These are phyloP conservation scores for Trichacis sp. DNA, from an alignment of 2,888 invertebrate species.

Conservation along the genomic window DNA sequence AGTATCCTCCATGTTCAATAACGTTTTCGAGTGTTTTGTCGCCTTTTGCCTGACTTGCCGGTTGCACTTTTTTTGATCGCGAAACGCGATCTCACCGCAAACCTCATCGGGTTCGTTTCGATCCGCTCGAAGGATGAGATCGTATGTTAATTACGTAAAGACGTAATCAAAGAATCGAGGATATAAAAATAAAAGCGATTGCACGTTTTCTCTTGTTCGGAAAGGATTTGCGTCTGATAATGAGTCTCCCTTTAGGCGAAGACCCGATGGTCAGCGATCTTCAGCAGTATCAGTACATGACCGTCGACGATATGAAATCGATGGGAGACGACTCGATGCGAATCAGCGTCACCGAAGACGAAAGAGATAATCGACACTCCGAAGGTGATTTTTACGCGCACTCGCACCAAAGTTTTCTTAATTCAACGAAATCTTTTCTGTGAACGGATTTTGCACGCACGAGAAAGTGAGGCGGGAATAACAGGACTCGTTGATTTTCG, in stretches of 20 bases:
- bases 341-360: conserved; percentile 93
- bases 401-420: no score
- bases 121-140: conserved; percentile 32
- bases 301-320: conserved; percentile 96
- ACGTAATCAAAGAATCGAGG: no score
- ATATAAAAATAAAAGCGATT: no score
- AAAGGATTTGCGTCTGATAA: no score
- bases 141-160: conserved; percentile 31
- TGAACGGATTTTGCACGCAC: no score
- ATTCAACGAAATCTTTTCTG: no score
- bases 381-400: conserved; percentile 53
- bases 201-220: no score
- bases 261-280: conserved; percentile 89
- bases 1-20: no score
- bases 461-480: no score
- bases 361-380: conserved; percentile 77
- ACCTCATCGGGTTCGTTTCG: conserved; percentile 27
- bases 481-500: no score
- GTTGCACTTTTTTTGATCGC: conserved; percentile 12
- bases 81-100: conserved; percentile 26
- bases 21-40: no score
- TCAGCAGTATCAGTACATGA: conserved; percentile 90
- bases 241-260: conserved; percentile 76
- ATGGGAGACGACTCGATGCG: conserved; percentile 93
- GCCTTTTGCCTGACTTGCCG: not conserved